These are phyloP conservation scores for Leptinotarsa rubiginosa DNA, from an alignment of 2,888 invertebrate genomes.

Conservation along the genomic window DNA sequence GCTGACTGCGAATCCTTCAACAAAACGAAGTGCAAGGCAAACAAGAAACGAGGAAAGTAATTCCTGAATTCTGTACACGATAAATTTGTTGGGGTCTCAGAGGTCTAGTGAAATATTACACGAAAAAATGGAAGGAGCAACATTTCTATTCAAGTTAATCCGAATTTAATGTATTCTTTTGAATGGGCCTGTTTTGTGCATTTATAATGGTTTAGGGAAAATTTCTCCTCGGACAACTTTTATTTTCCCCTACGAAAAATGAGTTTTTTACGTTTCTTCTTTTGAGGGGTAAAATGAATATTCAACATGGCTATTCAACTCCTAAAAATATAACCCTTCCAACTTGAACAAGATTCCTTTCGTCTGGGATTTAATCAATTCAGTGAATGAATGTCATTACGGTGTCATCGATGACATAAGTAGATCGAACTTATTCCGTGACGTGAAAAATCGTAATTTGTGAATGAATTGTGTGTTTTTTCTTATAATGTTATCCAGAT, in stretches of 20 bases:
- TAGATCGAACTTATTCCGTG: too few species aligned
- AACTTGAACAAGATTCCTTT: too few species aligned
- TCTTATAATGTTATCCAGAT: too few species aligned
- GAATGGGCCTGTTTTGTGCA: not conserved
- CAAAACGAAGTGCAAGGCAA: not conserved
- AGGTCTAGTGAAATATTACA: not conserved
- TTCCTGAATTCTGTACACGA: constrained; percentile 2
- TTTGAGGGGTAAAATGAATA: not conserved
- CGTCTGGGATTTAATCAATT: too few species aligned
- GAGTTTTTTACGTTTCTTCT: not conserved
- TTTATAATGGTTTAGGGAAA: not conserved
- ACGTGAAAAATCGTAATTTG: too few species aligned
- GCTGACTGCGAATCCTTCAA: not conserved
- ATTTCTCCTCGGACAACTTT: not conserved
- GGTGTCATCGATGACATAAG: too few species aligned
- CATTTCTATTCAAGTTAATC: not conserved
- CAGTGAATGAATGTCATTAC: too few species aligned
- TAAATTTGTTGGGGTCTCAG: constrained; percentile 9
- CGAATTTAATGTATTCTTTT: constrained; percentile 10
- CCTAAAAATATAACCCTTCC: too few species aligned
- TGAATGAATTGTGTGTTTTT: too few species aligned
- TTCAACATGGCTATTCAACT: not conserved
- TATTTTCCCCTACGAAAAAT: not conserved
- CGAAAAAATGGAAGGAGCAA: not conserved
- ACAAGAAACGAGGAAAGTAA: not conserved